These are phyloP conservation scores for Trisateles emortualis DNA, from an alignment of 2,888 invertebrate species.

Conservation along the genomic window DNA sequence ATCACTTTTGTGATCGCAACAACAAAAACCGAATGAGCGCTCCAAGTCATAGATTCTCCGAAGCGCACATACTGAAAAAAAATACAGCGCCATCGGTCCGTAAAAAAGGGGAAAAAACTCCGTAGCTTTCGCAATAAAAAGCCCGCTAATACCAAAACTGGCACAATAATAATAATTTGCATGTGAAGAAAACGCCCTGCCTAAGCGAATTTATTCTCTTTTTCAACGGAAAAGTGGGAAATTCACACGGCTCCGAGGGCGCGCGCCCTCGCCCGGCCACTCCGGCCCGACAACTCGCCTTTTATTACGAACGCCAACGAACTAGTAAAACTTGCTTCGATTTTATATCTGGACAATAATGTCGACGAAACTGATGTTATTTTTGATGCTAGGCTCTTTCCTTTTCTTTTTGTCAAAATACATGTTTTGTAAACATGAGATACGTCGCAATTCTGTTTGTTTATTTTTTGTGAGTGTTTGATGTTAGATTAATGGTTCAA, in stretches of 20 bases:
- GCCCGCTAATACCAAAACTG: conserved; percentile 67
- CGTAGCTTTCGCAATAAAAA: conserved; percentile 58
- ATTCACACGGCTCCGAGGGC: conserved; percentile 56
- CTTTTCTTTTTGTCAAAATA: conserved; percentile 10
- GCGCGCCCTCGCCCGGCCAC: conserved; percentile 39
- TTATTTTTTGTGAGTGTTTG: conserved; percentile 1
- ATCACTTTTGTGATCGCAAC: conserved; percentile 42
- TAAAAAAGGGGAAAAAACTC: conserved; percentile 49
- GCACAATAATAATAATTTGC: conserved; percentile 78
- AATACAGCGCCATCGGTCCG: conserved; percentile 48
- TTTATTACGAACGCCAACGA: conserved; percentile 55
- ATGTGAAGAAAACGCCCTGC: conserved; percentile 67
- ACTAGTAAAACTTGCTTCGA: conserved; percentile 44
- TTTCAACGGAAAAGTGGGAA: conserved; percentile 52
- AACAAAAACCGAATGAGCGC: conserved; percentile 48
- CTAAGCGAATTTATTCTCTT: conserved; percentile 62
- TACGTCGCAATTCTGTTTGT: background rate
- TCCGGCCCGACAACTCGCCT: conserved; percentile 40
- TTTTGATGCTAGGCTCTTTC: conserved; percentile 16
- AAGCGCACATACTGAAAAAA: conserved; percentile 39
- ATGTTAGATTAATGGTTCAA: conserved; percentile 4
- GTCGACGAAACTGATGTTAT: conserved; percentile 28
- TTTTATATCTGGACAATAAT: conserved; percentile 44
- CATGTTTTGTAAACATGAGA: conserved; percentile 22
- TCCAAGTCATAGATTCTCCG: conserved; percentile 39